A percentile compares a stretch with the other conserved stretches of the same genome.
phyloP scores from a whole-genome alignment of 2,797 vertebrate species.

The Xyrichtys novacula region DNA sequence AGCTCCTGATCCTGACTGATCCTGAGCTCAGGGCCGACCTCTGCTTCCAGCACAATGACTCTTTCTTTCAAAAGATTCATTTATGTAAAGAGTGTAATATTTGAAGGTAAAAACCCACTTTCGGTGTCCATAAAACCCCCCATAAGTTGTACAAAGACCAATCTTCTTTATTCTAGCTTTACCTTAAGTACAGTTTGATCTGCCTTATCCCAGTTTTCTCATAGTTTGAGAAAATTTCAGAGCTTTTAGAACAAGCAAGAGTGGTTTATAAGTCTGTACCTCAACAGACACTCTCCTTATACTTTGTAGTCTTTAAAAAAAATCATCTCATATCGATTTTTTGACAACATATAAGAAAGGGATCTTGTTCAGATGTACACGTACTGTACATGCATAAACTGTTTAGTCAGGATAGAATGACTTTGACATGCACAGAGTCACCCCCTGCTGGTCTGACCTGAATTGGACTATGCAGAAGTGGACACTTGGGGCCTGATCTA shows the following conservation, averaged over 20 bases:
- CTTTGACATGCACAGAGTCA: no score
- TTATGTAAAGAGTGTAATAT: constrained; percentile 65
- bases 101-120: constrained; percentile 68
- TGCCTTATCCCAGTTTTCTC: not conserved
- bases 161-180: constrained; percentile 30
- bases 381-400: no score
- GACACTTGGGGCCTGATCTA: no score
- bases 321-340: no score
- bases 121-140: constrained; percentile 49
- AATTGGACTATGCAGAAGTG: no score
- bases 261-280: constrained; percentile 18
- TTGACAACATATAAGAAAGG: no score
- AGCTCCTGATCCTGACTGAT: constrained; percentile 61
- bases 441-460: no score
- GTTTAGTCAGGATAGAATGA: no score
- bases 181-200: constrained; percentile 39
- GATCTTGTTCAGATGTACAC: no score
- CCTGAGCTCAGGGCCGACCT: constrained; percentile 52
- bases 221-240: constrained; percentile 25
- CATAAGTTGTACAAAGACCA: constrained; percentile 27
- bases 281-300: no score
- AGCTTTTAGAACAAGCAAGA: constrained; percentile 28
- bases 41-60: constrained; percentile 49
- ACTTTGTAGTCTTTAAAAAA: no score
- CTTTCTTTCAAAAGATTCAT: constrained; percentile 60